These are phyloP conservation scores for Tamias sibiricus DNA, from an alignment of 2,113 vertebrate genomes.

Conservation along the genomic window DNA sequence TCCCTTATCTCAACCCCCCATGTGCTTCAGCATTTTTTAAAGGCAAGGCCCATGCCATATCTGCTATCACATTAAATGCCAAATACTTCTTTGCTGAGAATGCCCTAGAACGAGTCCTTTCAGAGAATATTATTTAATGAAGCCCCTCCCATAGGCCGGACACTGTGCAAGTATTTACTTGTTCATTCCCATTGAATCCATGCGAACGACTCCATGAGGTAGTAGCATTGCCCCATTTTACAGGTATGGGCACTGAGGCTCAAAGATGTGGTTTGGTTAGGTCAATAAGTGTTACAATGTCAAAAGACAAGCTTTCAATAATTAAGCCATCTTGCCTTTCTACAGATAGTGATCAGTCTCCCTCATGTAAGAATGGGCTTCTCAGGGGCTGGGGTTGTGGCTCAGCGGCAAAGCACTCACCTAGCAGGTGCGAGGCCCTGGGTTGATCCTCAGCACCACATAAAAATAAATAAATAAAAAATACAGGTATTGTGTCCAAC, in stretches of 20 bases:
- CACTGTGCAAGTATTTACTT: neutral
- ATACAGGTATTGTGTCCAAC: too few relatives aligned
- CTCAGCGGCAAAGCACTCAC: too few relatives aligned
- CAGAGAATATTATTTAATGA: neutral
- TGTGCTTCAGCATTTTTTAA: neutral
- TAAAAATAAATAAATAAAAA: too few relatives aligned
- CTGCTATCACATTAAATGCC: neutral
- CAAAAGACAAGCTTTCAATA: neutral
- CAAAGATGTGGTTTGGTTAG: neutral
- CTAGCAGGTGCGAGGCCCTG: too few relatives aligned
- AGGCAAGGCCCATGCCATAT: neutral
- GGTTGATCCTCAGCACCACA: too few relatives aligned
- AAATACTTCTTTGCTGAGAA: neutral
- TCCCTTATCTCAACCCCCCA: too few relatives aligned
- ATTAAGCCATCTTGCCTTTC: neutral
- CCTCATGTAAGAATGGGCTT: neutral
- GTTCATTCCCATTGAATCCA: neutral
- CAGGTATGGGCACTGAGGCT: neutral
- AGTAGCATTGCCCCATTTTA: neutral
- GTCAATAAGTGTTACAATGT: neutral
- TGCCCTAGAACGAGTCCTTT: neutral
- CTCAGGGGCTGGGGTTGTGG: too few relatives aligned
- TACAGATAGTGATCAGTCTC: neutral
- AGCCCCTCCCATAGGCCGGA: neutral
- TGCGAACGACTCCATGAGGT: neutral